phyloP scores from a whole-genome alignment of 2,113 vertebrate genomes.

The Triplophysa siluroides region DNA sequence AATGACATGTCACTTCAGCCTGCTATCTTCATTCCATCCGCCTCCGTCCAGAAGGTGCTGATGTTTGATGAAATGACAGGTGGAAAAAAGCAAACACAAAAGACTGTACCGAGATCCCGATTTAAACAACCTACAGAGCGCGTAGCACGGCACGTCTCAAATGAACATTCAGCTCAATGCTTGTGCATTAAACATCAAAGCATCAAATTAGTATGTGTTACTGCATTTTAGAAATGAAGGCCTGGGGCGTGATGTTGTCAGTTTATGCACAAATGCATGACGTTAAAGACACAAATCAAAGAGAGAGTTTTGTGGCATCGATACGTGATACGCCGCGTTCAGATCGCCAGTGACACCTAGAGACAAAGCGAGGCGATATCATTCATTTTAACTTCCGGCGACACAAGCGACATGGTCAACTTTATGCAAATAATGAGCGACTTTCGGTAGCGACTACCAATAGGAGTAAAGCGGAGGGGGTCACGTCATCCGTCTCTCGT shows the following conservation, averaged over 20 bases:
- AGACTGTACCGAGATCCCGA: constrained; percentile 21
- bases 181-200: constrained; percentile 29
- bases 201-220: constrained; percentile 16
- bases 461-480: no score
- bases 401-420: no score
- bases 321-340: no score
- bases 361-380: no score
- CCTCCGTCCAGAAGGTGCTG: constrained; percentile 17
- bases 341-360: no score
- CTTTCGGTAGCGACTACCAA: no score
- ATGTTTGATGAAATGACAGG: constrained; percentile 30
- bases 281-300: neutral
- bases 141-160: neutral
- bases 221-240: constrained; percentile 13
- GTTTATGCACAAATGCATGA: constrained; percentile 12
- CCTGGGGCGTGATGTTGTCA: neutral
- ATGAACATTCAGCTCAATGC: neutral
- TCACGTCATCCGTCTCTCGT: no score
- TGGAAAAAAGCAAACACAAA: constrained; percentile 8
- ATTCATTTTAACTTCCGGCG: no score
- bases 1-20: constrained; percentile 55
- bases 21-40: constrained; percentile 38
- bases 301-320: neutral
- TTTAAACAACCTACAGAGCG: constrained; percentile 22
- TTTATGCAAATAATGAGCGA: no score